A percentile compares a stretch with the other conserved stretches of the same genome.
phyloP scores from a whole-genome alignment of 2,113 vertebrate genomes.

The Epinephelus cyanopodus region DNA sequence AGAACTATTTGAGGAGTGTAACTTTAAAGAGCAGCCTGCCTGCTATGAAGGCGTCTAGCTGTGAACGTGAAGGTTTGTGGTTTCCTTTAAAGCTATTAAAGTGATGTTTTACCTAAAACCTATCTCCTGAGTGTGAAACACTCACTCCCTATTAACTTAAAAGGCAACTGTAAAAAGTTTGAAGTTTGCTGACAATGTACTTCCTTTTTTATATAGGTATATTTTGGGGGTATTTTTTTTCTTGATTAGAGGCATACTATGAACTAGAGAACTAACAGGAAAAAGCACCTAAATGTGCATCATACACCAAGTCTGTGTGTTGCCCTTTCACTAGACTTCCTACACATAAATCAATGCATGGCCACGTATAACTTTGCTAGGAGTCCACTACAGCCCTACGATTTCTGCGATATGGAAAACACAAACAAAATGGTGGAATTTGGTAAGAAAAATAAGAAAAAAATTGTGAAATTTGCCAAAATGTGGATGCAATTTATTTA shows the following conservation, averaged over 20 bases:
- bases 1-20: constrained; percentile 50
- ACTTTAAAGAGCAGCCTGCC: constrained; percentile 52
- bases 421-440: too few species aligned
- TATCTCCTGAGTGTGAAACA: constrained; percentile 42
- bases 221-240: constrained; percentile 16
- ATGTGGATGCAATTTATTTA: too few species aligned
- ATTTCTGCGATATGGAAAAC: too few species aligned
- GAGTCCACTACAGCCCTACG: not conserved
- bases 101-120: constrained; percentile 45
- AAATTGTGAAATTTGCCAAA: too few species aligned
- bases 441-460: too few species aligned
- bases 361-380: not conserved
- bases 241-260: constrained; percentile 30
- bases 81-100: constrained; percentile 60
- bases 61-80: constrained; percentile 59
- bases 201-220: not conserved
- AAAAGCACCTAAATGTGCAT: not conserved
- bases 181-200: constrained; percentile 60
- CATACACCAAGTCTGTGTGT: not conserved
- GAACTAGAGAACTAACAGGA: not conserved
- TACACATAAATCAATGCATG: not conserved
- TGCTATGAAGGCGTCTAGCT: constrained; percentile 65
- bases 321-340: not conserved
- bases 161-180: constrained; percentile 55
- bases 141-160: constrained; percentile 51